Base-by-base conservation (phyloP, 2,797 vertebrate genomes). In the Rhabdomys pumilio region DNA sequence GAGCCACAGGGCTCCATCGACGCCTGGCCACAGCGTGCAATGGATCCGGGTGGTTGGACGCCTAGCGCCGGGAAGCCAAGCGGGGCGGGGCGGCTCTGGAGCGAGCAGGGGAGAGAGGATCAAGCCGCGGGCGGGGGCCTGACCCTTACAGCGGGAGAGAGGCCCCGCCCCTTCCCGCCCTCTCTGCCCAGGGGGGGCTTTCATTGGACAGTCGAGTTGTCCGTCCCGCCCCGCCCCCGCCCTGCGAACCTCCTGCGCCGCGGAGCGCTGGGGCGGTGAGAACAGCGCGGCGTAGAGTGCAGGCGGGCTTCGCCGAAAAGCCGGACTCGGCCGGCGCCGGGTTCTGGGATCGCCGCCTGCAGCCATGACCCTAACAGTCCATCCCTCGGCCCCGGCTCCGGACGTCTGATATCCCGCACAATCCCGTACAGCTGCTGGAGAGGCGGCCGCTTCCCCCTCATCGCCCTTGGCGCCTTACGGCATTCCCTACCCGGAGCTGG, bases 381-480 rank as follows among this genome's bases (percentile, higher is more conserved):
- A 82, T 34, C 38, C 67, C 80, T 77, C 47, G 53, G 90, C 59
- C 47, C n/a, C 50, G 38, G 65, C 81, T 55, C 47, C n/a, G 69
- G 81, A 59, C 59, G 77, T 92, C 96, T 98, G 53, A 93, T 89
- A 93, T 17, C 89, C 89, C 63, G 26, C 61, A 79, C 94, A 44
- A 87, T 65, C 65, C 93, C 41, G 53, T 65, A 69, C 96, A 92
- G 94, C 94, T 89, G 85, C 80, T 3, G 65, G 93, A 85, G 93
- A 94, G 72, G 94, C 93, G 24, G 91, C 89, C 77, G 69, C 96
- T 91, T 89, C 88, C 47, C 87, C 77, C 72, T 86, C 89, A 50
- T 76, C 96, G 95, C 94, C 93, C 96, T 97, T 72, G 96, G 96
- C 88, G 96, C 96, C 81, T 87, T 59, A 94, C 90, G 93, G 17